Conservation (phyloP, 2,797 vertebrate genomes). For the Notamacropus eugenii region DNA sequence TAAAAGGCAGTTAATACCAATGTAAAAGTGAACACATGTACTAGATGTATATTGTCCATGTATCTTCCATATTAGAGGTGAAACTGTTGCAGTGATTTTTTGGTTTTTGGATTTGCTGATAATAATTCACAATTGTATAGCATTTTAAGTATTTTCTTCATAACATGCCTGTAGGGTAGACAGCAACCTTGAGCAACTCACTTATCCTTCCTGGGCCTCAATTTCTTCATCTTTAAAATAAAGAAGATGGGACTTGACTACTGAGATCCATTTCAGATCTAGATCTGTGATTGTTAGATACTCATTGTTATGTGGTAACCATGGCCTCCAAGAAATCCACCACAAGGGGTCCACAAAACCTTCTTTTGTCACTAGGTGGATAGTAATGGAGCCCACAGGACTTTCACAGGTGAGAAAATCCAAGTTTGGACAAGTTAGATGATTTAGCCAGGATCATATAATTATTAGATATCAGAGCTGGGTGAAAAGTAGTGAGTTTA, state of each 20-base stretch:
- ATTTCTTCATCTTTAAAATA: neutral
- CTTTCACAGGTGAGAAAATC: neutral
- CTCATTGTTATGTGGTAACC: neutral
- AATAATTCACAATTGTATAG: neutral
- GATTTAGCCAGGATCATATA: neutral
- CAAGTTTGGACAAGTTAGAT: neutral
- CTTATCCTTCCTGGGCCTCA: neutral
- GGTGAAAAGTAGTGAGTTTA: neutral
- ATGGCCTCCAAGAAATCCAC: neutral
- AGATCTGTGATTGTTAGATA: neutral
- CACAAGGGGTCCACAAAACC: neutral
- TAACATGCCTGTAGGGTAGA: neutral
- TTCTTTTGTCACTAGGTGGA: neutral
- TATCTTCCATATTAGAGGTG: neutral
- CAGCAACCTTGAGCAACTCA: neutral
- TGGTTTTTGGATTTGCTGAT: slow-evolving; percentile 22
- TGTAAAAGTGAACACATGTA: slow-evolving; percentile 17
- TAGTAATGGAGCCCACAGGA: neutral
- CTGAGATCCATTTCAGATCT: neutral
- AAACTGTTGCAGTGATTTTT: slow-evolving; percentile 21
- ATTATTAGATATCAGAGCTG: neutral
- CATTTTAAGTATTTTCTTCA: neutral
- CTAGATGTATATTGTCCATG: neutral
- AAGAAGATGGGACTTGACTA: neutral
- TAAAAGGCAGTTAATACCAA: neutral